Evolutionary conservation across 2,888 invertebrate genomes (phyloP), one percentile per base, ranked within the genome.

Genomic region (Phyllotreta striolata): DNA sequence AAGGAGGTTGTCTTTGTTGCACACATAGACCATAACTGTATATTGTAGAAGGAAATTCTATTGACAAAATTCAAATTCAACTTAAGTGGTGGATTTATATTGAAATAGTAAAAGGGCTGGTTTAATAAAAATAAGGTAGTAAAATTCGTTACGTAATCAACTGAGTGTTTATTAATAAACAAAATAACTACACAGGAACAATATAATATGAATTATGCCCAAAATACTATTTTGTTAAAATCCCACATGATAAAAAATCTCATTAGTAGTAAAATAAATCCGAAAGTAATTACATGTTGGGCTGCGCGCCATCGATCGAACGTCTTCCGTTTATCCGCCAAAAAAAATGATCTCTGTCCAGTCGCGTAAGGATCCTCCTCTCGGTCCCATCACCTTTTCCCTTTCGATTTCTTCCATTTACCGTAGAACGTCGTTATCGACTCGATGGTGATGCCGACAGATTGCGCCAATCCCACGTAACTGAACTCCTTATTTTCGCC

Each of bases 401-500:
- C 87, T 75, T 88, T 88, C 34, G 88, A 85, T 73, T 90, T 89
- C 79, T 93, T 93, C 91, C 94, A 95, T 82, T 92, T 93, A 51
- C 87, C 84, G 83, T 92, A 91, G 84, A 95, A 96, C 71, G 89
- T 88, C 72, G 88, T 89, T 72, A 95, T 91, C 76, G 90, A 88
- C 80, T 95, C 92, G 60, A 94, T 85, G 73, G 91, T 88, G 55
- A 95, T 89, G 13, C 95, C 94, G 66, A 91, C 91, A 49, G 91
- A 86, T 74, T 91, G 88, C 34, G 93, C 89, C 70, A 95, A 87
- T 63, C 92, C 92, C 6, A 89, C 87, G 63, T 89, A 87, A 79
- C 91, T 92, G 77, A 92, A 91, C 70, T 89, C 87, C 72, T 85
- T 87, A 66, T 84, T 85, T 57, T 87, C 87, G 6, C 74, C 76